Evolutionary conservation across 2,113 vertebrate genomes (phyloP).

Genomic region (Cinclus cinclus): DNA sequence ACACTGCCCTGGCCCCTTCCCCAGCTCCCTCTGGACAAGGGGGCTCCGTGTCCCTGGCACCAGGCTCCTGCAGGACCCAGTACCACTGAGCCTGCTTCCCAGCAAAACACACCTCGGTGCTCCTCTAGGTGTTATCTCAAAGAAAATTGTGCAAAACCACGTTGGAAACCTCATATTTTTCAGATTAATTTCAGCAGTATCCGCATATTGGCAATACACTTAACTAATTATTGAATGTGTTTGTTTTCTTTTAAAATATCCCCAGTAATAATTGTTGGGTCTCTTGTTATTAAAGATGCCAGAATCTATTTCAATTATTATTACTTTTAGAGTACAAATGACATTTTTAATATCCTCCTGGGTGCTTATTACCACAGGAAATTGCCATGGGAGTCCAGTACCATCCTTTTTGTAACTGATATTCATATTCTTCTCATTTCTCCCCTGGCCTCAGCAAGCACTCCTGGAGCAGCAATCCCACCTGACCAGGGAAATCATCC

Average conservation of each 20-base stretch:
- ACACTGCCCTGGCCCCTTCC: accelerated
- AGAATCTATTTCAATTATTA: constrained; percentile 43
- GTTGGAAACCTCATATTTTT: background rate
- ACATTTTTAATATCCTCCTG: constrained; percentile 26
- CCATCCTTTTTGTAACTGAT: background rate
- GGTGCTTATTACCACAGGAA: constrained; percentile 22
- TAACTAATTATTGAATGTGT: constrained; percentile 19
- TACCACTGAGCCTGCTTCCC: accelerated
- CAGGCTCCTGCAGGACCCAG: accelerated
- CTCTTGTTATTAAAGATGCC: background rate
- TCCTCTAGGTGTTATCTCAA: background rate
- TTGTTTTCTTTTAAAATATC: constrained; percentile 24
- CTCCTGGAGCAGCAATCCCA: background rate
- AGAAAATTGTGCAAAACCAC: background rate
- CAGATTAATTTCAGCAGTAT: background rate
- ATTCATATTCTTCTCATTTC: background rate
- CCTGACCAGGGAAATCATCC: background rate
- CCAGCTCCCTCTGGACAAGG: too few relatives aligned
- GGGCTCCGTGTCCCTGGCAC: background rate
- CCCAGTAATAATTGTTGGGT: background rate
- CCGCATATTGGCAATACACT: constrained; percentile 4
- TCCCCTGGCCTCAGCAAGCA: accelerated
- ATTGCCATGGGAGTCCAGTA: background rate
- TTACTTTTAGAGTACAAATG: constrained; percentile 9
- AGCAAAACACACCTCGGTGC: background rate